Evolutionary conservation across 2,113 vertebrate genomes (phyloP), one percentile per base, ranked within the genome.

Genomic region (Protobothrops mucrosquamatus): DNA sequence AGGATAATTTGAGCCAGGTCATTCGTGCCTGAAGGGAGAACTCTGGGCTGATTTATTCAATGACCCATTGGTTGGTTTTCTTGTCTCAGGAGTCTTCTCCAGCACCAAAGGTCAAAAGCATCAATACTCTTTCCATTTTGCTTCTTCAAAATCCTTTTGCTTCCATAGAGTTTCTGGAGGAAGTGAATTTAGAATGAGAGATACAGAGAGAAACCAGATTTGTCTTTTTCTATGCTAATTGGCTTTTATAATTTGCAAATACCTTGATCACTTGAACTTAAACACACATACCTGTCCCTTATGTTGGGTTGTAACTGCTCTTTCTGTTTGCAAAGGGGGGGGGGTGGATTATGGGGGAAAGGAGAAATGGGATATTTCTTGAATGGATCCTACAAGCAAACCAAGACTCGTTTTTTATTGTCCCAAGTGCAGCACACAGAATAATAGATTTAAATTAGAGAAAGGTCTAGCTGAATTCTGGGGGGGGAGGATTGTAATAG

Each of bases 181-280:
- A 15, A n/a, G 4, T 0, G 0, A 69, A n/a, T 5, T n/a, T 69
- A 15, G 29, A 2, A n/a, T 15, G 12, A n/a, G 64, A n/a, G 12
- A 5, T 26, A 15, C 14, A 12, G 12, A 69, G 29, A 69, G 12
- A 69, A 69, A 69, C 29, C 61, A n/a, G 26, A 15, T n/a, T n/a
- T 69, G 64, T 69, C 12, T 11, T n/a, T 69, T n/a, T 12, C 64
- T 69, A 0, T 74, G 64, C 46, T 22, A 46, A 85, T 46, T 85
- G 34, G 20, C 22, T 46, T 11, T 85, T 0, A 3, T 85, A 85
- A 85, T 85, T 85, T 14, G 3, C 39, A 39, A 85, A 20, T 39
- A 39, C 81, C 9, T 46, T 85, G 39, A 24, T 85, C 6, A n/a
- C 18, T 46, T 85, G 81, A 43, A 85, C 29, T 81, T n/a, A 34